Evolutionary conservation across 2,888 invertebrate genomes (phyloP).

Genomic region (Horisme vitalbata): DNA sequence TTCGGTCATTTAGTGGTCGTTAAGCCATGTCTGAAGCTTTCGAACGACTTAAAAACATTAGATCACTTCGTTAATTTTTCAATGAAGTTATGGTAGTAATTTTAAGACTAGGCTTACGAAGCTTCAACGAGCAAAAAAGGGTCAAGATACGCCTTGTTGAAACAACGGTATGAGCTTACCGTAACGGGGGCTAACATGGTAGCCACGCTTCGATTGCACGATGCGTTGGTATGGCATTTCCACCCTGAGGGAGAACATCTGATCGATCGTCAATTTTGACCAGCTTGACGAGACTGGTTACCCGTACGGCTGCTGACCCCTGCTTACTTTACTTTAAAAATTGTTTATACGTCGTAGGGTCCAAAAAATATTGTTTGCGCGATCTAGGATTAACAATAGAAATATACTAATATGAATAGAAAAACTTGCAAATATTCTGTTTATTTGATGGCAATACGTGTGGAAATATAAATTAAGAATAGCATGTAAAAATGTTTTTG

Average conservation of each 20-base stretch:
- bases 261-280: slow-evolving; percentile 10
- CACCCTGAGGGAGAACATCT: slow-evolving; percentile 9
- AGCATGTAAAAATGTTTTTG: too few species aligned
- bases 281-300: slow-evolving; percentile 19
- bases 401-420: not conserved
- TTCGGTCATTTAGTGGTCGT: too few species aligned
- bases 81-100: too few species aligned
- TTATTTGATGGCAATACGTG: not conserved
- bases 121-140: slow-evolving; percentile 1
- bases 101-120: too few species aligned
- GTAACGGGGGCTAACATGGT: not conserved
- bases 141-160: not conserved
- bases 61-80: too few species aligned
- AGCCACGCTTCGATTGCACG: slow-evolving; percentile 8
- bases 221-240: slow-evolving; percentile 4
- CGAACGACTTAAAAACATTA: too few species aligned
- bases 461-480: not conserved
- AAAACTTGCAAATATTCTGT: not conserved
- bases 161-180: not conserved
- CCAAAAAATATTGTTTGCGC: slow-evolving; percentile 10
- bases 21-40: too few species aligned
- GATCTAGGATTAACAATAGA: slow-evolving; percentile 7
- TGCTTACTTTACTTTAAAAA: not conserved
- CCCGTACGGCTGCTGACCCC: slow-evolving; percentile 11
- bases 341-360: not conserved